These are phyloP conservation scores for Anthopleura sola DNA, from an alignment of 64 coral and sea anemone genomes.

Conservation along the genomic window DNA sequence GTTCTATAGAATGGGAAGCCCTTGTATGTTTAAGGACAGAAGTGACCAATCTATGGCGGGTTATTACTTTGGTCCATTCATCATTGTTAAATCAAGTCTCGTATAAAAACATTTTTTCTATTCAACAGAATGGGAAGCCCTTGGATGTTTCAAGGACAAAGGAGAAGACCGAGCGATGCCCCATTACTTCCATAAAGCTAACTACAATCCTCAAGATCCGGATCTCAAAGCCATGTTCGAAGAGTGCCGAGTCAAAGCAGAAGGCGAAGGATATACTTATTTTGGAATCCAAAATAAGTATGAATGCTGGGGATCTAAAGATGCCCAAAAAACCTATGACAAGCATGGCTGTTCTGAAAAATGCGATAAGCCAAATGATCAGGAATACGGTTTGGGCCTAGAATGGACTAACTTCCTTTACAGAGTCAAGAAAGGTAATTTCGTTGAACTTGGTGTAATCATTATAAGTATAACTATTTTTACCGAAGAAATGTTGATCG, in stretches of 20 bases:
- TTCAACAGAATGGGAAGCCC: not conserved
- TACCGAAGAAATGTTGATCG: too few species aligned
- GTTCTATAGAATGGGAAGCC: too few species aligned
- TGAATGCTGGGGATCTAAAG: not conserved
- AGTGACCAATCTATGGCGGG: too few species aligned
- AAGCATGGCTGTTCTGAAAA: not conserved
- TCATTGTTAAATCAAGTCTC: too few species aligned
- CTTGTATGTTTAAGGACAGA: too few species aligned
- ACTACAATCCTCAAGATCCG: not conserved
- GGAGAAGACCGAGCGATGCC: not conserved
- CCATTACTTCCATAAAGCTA: not conserved
- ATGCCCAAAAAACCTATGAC: not conserved
- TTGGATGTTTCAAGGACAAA: not conserved
- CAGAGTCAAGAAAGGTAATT: constrained; percentile 6
- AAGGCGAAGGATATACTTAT: not conserved
- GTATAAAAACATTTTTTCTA: too few species aligned
- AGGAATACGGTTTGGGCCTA: not conserved
- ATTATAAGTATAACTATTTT: too few species aligned
- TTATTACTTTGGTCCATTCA: not conserved
- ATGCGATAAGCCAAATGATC: not conserved
- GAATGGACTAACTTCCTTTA: not conserved
- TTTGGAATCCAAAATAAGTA: not conserved
- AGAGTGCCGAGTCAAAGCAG: not conserved
- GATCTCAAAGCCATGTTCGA: not conserved
- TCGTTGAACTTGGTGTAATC: too few species aligned